These are phyloP conservation scores for Botia almorhae DNA, from an alignment of 2,797 vertebrate genomes.

Conservation along the genomic window DNA sequence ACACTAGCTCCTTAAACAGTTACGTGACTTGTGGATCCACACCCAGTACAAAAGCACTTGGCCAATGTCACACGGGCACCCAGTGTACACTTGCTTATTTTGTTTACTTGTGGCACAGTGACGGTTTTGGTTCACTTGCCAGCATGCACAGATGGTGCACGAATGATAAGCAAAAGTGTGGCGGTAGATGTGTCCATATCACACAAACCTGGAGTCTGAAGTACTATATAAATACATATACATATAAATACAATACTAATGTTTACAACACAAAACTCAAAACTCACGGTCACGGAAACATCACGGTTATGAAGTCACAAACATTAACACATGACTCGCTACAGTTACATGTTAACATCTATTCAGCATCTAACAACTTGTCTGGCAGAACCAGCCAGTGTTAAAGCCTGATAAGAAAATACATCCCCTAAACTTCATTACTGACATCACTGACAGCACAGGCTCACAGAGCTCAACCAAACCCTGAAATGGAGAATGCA, in stretches of 20 bases:
- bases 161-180: conserved; percentile 65
- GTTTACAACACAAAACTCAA: too few relatives aligned
- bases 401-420: neutral
- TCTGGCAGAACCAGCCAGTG: neutral
- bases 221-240: too few relatives aligned
- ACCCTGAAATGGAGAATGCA: neutral
- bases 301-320: too few relatives aligned
- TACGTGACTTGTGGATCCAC: conserved; percentile 5
- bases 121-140: neutral
- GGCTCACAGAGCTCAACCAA: neutral
- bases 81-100: conserved; percentile 11
- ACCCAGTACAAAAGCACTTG: neutral
- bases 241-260: too few relatives aligned
- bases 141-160: conserved; percentile 49
- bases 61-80: neutral
- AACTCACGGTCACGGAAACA: too few relatives aligned
- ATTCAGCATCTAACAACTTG: neutral
- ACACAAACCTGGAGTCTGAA: conserved; percentile 59
- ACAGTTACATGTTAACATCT: neutral
- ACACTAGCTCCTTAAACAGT: neutral
- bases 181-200: conserved; percentile 21
- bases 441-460: neutral
- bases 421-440: neutral
- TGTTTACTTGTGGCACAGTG: neutral
- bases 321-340: too few relatives aligned